Conservation (phyloP, 2,797 vertebrate genomes). For the Sibirionetta formosa region DNA sequence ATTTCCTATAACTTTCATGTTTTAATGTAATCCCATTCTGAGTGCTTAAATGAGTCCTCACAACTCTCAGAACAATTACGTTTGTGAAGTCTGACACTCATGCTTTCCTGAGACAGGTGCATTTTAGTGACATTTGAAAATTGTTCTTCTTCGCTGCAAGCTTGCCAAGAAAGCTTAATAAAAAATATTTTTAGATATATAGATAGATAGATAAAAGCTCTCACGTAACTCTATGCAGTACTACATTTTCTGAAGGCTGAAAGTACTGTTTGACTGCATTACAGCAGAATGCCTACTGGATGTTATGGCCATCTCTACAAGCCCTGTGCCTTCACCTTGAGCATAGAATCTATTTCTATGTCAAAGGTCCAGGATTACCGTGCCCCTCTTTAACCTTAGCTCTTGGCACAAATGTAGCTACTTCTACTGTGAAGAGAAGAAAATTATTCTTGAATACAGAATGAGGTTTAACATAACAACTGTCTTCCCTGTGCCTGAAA, state of each 20-base stretch:
- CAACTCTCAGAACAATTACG: not conserved
- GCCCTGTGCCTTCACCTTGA: not conserved
- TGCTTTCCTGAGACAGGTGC: not conserved
- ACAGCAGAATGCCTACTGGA: not conserved
- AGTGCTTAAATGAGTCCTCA: not conserved
- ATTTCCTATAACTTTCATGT: not conserved
- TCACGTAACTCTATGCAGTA: not conserved
- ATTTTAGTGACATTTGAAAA: not conserved
- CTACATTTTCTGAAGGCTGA: not conserved
- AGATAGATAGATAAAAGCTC: not conserved
- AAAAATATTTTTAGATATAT: not conserved
- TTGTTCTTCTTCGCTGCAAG: not conserved
- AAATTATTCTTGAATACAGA: not conserved
- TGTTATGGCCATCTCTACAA: not conserved
- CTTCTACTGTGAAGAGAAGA: not conserved
- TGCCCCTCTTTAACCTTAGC: not conserved
- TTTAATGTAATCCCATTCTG: not conserved
- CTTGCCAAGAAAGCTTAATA: not conserved
- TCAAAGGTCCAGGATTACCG: not conserved
- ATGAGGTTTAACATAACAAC: not conserved
- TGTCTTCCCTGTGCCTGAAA: not conserved
- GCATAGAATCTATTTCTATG: not conserved
- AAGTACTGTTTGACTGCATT: not conserved
- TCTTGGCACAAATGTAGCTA: not conserved
- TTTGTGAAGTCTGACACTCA: not conserved